These are phyloP conservation scores for Chironomus tentans DNA, from an alignment of 2,888 invertebrate species.

Conservation along the genomic window DNA sequence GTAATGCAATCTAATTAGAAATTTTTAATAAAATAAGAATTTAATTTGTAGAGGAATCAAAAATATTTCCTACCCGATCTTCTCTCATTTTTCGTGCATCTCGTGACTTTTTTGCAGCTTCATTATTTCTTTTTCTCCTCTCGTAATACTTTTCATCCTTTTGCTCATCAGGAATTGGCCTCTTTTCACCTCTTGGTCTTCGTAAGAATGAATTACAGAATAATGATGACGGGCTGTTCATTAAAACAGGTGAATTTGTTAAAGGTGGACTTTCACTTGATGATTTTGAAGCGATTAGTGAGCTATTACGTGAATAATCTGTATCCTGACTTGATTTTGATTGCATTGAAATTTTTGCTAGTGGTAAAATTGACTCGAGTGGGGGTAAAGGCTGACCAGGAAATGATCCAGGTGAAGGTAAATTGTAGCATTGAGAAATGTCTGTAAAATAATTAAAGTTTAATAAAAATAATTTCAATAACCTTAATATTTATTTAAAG, in stretches of 20 bases:
- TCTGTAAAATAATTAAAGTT: slow-evolving; percentile 13
- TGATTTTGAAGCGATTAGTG: background rate
- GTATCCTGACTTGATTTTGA: background rate
- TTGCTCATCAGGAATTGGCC: slow-evolving; percentile 75
- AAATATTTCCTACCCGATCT: slow-evolving; percentile 55
- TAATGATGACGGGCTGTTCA: slow-evolving; percentile 30
- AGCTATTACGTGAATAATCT: background rate
- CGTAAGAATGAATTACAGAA: slow-evolving; percentile 36
- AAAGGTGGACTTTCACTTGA: background rate
- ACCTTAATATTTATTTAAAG: too few relatives aligned
- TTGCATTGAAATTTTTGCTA: background rate
- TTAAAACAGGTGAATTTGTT: background rate
- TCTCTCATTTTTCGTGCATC: slow-evolving; percentile 81
- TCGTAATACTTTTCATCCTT: slow-evolving; percentile 89
- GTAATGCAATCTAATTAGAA: slow-evolving; percentile 59
- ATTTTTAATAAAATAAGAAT: background rate
- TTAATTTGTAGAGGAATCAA: background rate
- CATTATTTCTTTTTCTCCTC: slow-evolving; percentile 75
- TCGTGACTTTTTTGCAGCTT: slow-evolving; percentile 85
- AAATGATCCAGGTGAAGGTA: background rate
- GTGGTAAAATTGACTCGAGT: slow-evolving; percentile 9
- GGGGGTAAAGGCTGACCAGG: slow-evolving; percentile 3
- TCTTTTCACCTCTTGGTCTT: slow-evolving; percentile 68
- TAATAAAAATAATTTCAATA: background rate
- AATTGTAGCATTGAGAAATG: slow-evolving; percentile 23